Evolutionary conservation across 1,140 invertebrate species (phyloP).

Genomic region (Psilanteris sp.): DNA sequence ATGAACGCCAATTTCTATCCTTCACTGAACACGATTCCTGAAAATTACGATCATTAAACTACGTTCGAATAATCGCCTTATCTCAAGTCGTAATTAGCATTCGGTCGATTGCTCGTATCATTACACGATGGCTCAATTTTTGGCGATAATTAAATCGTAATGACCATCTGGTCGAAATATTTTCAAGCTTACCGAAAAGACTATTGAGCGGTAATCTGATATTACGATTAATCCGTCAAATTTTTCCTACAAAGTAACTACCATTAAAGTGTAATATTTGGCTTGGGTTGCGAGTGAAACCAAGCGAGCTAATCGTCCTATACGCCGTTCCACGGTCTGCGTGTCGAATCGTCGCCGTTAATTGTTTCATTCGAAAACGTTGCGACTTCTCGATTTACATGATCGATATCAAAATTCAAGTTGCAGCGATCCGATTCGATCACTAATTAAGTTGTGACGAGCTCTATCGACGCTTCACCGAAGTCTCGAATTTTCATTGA

Average conservation of each 20-base stretch:
- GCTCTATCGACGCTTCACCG: constrained; percentile 20
- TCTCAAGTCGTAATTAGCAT: constrained; percentile 30
- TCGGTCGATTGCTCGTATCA: constrained; percentile 9
- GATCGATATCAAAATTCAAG: constrained; percentile 68
- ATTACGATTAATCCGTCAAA: constrained; percentile 21
- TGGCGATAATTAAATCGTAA: constrained; percentile 45
- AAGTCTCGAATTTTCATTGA: constrained; percentile 13
- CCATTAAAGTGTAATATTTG: constrained; percentile 32
- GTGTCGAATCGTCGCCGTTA: too few relatives aligned
- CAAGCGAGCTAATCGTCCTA: constrained; percentile 61
- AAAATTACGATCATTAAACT: constrained; percentile 36
- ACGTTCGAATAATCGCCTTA: constrained; percentile 26
- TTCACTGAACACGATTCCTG: constrained; percentile 28
- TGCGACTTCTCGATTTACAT: constrained; percentile 64
- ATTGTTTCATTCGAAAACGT: constrained; percentile 70
- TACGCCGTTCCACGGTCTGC: constrained; percentile 68
- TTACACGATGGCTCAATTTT: constrained; percentile 16
- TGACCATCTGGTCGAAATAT: constrained; percentile 31
- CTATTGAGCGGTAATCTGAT: neutral
- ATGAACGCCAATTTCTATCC: constrained; percentile 9
- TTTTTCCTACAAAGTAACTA: constrained; percentile 23
- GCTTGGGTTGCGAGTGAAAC: constrained; percentile 43
- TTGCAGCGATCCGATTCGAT: constrained; percentile 65
- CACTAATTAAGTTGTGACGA: constrained; percentile 69
- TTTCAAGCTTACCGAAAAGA: neutral